Evolutionary conservation across 2,113 vertebrate genomes (phyloP).

Genomic region (Prietella phreatophila): DNA sequence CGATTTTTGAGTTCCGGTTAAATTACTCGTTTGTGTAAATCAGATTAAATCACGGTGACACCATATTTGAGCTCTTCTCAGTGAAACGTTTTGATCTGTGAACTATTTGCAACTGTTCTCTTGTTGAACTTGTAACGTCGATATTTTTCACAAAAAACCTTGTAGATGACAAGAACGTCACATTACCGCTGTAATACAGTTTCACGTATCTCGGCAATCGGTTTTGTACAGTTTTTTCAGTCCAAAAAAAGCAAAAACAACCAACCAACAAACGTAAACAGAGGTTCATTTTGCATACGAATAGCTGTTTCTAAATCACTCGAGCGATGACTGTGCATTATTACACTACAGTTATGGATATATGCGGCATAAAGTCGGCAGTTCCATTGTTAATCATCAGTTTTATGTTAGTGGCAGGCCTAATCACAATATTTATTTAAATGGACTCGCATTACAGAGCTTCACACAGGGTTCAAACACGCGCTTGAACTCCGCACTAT

Average conservation of each 20-base stretch:
- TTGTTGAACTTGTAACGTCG: neutral
- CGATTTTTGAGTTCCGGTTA: neutral
- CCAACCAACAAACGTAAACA: neutral
- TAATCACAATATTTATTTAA: neutral
- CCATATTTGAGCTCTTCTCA: neutral
- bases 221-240: neutral
- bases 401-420: neutral
- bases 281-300: neutral
- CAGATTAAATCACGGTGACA: neutral
- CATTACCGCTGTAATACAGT: neutral
- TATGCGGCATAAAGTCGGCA: neutral
- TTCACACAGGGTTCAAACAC: neutral
- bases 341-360: neutral
- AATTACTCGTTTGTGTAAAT: neutral
- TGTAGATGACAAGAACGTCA: neutral
- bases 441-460: neutral
- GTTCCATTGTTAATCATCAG: neutral
- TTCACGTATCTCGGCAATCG: neutral
- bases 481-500: neutral
- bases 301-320: neutral
- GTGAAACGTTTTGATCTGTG: neutral
- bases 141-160: neutral
- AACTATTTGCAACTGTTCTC: neutral
- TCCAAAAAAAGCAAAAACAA: neutral
- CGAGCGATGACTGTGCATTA: neutral